These are phyloP conservation scores for Pygoscelis antarcticus DNA, from an alignment of 2,113 vertebrate genomes.

Conservation along the genomic window DNA sequence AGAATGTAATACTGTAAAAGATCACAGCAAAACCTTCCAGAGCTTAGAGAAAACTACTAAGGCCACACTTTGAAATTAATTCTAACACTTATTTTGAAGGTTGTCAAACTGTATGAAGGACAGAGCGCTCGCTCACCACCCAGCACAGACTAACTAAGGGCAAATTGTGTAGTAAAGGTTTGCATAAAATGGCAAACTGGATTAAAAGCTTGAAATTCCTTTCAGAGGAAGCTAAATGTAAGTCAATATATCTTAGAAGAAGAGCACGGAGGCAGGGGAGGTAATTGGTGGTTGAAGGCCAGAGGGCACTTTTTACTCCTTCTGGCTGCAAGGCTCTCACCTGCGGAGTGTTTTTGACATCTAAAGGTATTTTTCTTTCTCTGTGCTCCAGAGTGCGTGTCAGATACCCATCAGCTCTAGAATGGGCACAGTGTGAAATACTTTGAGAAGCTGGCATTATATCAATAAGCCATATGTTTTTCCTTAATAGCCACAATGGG, in stretches of 20 bases:
- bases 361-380: not conserved
- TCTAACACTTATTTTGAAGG: not conserved
- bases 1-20: not conserved
- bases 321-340: not conserved
- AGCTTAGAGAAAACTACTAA: not conserved
- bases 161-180: not conserved
- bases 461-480: slow-evolving; percentile 18
- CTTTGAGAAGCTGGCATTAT: not conserved
- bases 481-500: slow-evolving; percentile 9
- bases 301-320: not conserved
- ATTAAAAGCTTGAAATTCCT: not conserved
- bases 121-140: not conserved
- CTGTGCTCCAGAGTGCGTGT: not conserved
- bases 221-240: not conserved
- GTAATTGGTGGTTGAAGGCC: not conserved
- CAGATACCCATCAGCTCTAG: not conserved
- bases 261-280: not conserved
- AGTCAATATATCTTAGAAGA: not conserved
- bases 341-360: not conserved
- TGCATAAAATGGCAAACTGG: not conserved
- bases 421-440: not conserved
- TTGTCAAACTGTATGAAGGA: not conserved
- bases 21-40: not conserved
- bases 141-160: not conserved
- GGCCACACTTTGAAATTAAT: not conserved